Percentiles rank a stretch among this genome's conserved stretches.
Conservation (phyloP, 2,888 invertebrate species). For the Ochropleura plecta region DNA sequence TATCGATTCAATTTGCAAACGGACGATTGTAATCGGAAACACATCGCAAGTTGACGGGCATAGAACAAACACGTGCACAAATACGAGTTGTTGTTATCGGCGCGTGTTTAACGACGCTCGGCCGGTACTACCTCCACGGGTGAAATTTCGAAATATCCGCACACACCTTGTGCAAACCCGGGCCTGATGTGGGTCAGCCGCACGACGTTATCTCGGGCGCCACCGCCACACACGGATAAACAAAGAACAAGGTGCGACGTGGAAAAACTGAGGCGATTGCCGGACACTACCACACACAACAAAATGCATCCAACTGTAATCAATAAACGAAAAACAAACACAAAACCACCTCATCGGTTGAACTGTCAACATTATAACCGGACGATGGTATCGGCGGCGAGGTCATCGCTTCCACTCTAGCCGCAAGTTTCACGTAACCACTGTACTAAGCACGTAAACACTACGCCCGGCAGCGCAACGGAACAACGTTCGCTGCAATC, state of each 20-base stretch:
- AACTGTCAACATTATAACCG: conserved; percentile 67
- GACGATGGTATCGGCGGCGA: conserved; percentile 73
- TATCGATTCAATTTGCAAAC: conserved; percentile 72
- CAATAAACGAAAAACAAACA: conserved; percentile 80
- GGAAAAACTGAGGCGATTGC: conserved; percentile 68
- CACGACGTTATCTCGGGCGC: conserved; percentile 70
- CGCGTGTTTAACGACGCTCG: conserved; percentile 67
- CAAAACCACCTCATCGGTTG: conserved; percentile 82
- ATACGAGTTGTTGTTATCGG: conserved; percentile 71
- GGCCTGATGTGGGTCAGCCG: conserved; percentile 79
- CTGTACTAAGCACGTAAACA: conserved; percentile 73
- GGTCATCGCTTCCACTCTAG: conserved; percentile 84
- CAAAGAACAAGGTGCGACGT: conserved; percentile 59
- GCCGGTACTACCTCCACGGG: conserved; percentile 65
- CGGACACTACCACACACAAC: conserved; percentile 64
- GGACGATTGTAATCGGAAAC: conserved; percentile 73
- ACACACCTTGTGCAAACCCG: conserved; percentile 70
- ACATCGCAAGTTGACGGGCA: conserved; percentile 66
- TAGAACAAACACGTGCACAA: conserved; percentile 71
- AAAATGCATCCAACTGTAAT: conserved; percentile 65
- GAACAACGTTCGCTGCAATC: conserved; percentile 76
- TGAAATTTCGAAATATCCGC: conserved; percentile 77
- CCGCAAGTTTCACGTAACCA: conserved; percentile 73
- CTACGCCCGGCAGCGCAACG: conserved; percentile 68
- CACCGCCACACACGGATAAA: conserved; percentile 68